Evolutionary conservation across 2,113 vertebrate species (phyloP).

Genomic region (Nothoprocta perdicaria): DNA sequence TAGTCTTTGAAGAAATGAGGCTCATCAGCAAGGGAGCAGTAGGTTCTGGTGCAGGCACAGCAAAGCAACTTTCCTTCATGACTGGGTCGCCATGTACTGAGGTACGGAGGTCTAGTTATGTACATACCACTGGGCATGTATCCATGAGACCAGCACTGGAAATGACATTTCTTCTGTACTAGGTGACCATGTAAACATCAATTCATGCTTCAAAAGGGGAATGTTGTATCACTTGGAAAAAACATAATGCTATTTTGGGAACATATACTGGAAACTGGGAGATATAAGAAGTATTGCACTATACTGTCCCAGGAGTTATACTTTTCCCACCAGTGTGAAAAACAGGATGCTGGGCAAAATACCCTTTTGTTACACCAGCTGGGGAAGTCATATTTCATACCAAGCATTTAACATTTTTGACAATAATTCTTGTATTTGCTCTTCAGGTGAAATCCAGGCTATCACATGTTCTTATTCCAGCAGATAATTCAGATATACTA

Average conservation of each 20-base stretch:
- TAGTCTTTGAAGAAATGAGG: neutral
- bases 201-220: neutral
- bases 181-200: neutral
- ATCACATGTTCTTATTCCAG: neutral
- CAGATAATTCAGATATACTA: neutral
- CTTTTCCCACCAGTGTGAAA: neutral
- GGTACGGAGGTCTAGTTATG: neutral
- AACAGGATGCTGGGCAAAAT: neutral
- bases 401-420: neutral
- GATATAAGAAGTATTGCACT: neutral
- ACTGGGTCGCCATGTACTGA: neutral
- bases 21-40: neutral
- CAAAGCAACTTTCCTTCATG: neutral
- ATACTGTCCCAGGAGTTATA: neutral
- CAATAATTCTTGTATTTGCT: neutral
- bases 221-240: neutral
- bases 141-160: neutral
- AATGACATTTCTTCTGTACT: conserved; percentile 17
- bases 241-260: neutral
- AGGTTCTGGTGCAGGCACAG: neutral
- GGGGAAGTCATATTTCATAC: neutral
- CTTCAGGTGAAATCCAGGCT: neutral
- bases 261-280: neutral
- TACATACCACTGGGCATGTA: neutral
- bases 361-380: neutral